A percentile compares a stretch with the other conserved stretches of the same genome.
phyloP scores from a whole-genome alignment of 2,888 invertebrate genomes.

The Blastobasis adustella region DNA sequence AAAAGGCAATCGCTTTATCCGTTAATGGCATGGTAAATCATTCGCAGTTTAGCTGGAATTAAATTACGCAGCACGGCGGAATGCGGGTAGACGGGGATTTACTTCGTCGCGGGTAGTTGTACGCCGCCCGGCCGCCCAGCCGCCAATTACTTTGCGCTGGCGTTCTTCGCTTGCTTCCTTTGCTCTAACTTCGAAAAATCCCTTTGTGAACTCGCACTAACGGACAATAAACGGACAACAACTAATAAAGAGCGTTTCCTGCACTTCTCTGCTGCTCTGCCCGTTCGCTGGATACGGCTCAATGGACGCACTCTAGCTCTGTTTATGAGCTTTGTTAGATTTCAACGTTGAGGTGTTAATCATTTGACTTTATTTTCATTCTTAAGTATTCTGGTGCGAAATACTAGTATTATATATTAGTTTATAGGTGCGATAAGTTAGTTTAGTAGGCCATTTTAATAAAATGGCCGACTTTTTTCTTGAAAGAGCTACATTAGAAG shows the following conservation, averaged over 20 bases:
- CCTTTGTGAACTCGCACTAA: constrained; percentile 13
- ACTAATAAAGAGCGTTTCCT: constrained; percentile 4
- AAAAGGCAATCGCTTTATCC: not conserved
- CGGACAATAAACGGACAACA: constrained; percentile 18
- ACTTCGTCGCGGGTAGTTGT: constrained; percentile 28
- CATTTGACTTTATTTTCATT: no score
- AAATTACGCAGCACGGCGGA: constrained; percentile 10
- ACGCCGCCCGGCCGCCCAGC: constrained; percentile 24
- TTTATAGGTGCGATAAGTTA: no score
- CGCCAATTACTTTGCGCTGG: constrained; percentile 34
- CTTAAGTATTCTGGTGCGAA: no score
- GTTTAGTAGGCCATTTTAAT: no score
- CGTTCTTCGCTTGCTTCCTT: constrained; percentile 12
- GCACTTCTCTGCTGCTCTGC: no score
- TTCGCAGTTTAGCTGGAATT: constrained; percentile 13
- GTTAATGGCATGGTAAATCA: constrained; percentile 4
- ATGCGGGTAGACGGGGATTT: constrained; percentile 29
- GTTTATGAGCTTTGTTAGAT: no score
- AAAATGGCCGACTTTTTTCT: no score
- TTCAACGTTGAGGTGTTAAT: no score
- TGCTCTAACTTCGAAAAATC: constrained; percentile 21
- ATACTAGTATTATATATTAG: no score
- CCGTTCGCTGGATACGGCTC: no score
- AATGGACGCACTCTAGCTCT: no score
- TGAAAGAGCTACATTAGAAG: no score